Conservation (phyloP, 2,888 invertebrate species). For the Drosophila incognita region DNA sequence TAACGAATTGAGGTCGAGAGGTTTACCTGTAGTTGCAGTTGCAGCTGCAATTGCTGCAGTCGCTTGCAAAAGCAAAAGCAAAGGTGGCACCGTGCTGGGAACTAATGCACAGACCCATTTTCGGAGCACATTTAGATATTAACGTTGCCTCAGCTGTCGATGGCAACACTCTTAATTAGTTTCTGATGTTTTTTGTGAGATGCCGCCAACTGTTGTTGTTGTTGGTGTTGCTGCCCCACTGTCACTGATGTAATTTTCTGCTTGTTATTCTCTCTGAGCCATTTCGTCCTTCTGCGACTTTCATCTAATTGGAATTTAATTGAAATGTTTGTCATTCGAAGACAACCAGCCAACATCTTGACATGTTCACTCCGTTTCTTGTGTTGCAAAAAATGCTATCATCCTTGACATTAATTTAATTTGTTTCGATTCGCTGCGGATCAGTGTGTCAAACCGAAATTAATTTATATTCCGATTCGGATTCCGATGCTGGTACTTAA, state of each 20-base stretch:
- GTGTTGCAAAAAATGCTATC: background rate
- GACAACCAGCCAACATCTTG: slow-evolving; percentile 24
- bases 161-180: slow-evolving; percentile 67
- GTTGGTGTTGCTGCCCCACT: background rate
- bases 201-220: slow-evolving; percentile 8
- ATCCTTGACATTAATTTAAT: background rate
- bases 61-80: background rate
- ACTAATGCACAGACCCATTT: slow-evolving; percentile 1
- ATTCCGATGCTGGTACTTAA: background rate
- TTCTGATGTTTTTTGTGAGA: slow-evolving; percentile 48
- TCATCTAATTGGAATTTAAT: slow-evolving; percentile 66
- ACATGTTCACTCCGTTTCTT: slow-evolving; percentile 25
- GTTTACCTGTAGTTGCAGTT: slow-evolving; percentile 3
- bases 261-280: slow-evolving; percentile 19
- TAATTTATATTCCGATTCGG: background rate
- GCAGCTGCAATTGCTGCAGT: background rate
- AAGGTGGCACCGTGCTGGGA: background rate
- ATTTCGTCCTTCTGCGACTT: slow-evolving; percentile 44
- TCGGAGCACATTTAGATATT: background rate
- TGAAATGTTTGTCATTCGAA: slow-evolving; percentile 64
- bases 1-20: slow-evolving; percentile 18
- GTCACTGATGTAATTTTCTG: slow-evolving; percentile 56
- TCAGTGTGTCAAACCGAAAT: background rate
- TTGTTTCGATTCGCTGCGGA: slow-evolving; percentile 7
- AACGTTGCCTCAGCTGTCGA: slow-evolving; percentile 38